These are phyloP conservation scores for Meloidogyne floridensis DNA, from an alignment of 1,140 invertebrate genomes.

Conservation along the genomic window DNA sequence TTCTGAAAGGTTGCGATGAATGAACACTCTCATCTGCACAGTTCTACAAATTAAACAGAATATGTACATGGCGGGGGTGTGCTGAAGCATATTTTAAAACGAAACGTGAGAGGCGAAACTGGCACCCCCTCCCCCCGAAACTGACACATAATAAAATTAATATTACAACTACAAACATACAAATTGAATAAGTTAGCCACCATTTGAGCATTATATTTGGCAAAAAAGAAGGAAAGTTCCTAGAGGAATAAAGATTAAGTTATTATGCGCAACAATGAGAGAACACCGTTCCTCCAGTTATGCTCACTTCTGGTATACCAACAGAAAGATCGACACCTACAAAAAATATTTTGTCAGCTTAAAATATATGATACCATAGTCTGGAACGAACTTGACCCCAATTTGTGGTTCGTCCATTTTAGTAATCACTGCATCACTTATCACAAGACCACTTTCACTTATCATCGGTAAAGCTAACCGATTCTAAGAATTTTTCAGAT, in stretches of 20 bases:
- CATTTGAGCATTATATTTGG: constrained; percentile 47
- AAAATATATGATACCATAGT: constrained; percentile 9
- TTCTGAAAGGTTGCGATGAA: constrained; percentile 43
- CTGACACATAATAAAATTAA: background rate
- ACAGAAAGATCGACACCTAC: constrained; percentile 49
- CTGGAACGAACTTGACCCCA: constrained; percentile 44
- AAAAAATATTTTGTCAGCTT: background rate
- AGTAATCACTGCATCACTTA: constrained; percentile 51
- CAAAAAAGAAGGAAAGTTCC: constrained; percentile 47
- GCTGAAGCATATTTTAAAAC: too few relatives aligned
- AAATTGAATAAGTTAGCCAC: constrained; percentile 44
- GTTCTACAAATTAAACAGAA: constrained; percentile 5
- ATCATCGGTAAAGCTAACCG: constrained; percentile 55
- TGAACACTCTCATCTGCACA: constrained; percentile 46
- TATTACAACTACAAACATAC: background rate
- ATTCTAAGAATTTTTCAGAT: constrained; percentile 26
- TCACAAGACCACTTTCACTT: constrained; percentile 40
- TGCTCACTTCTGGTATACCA: constrained; percentile 39
- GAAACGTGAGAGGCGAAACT: too few relatives aligned
- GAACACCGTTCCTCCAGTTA: constrained; percentile 30
- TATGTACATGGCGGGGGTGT: too few relatives aligned
- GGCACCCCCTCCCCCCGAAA: too few relatives aligned
- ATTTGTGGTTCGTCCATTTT: constrained; percentile 43
- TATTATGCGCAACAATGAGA: background rate
- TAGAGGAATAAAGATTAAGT: background rate